Evolutionary conservation across 2,113 vertebrate genomes (phyloP), one percentile per base, ranked within the genome.

Genomic region (Naja naja): DNA sequence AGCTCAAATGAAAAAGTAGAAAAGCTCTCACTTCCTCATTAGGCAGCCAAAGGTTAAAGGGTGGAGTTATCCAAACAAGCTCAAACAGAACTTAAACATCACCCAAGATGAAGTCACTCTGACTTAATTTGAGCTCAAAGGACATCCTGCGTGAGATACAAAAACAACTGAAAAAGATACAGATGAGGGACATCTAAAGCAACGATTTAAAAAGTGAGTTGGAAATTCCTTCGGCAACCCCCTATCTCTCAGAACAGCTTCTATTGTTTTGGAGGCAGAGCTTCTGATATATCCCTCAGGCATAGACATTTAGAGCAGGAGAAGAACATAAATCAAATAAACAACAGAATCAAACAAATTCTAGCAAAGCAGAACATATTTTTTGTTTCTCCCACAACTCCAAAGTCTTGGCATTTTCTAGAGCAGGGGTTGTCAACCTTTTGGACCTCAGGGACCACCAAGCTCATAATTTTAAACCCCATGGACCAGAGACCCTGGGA

Each of bases 1-100:
- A 45, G 49, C 10, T 54, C 18, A 87, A 39, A 52, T 43, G n/a
- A 54, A 87, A 12, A 12, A 87, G 23, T 10, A 58, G 4, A 52
- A 27, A 30, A 3, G 11, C 55, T 64, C 88, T 69, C 86, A 92
- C 47, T 92, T 92, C 91, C 91, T 92, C n/a, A 25, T 74, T 16
- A 58, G n/a, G 27, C 14, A 22, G 86, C 34, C 54, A 34, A 45
- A 55, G 90, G 34, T 91, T 34, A 34, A 49, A 53, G 91, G 91
- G 91, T 69, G 91, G 91, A 74, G 91, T n/a, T 10, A 49, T 20
- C 47, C 14, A 16, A 25, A 69, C 27, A 52, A 34, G 85, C 55
- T 52, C 0, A 45, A 23, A 6, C 20, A 87, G 30, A n/a, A 60
- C 56, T 56, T 56, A 7, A 60, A 20, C 18, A 20, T 34, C 69